phyloP scores from a whole-genome alignment of 2,113 vertebrate genomes.

The Sinosuthora webbiana region DNA sequence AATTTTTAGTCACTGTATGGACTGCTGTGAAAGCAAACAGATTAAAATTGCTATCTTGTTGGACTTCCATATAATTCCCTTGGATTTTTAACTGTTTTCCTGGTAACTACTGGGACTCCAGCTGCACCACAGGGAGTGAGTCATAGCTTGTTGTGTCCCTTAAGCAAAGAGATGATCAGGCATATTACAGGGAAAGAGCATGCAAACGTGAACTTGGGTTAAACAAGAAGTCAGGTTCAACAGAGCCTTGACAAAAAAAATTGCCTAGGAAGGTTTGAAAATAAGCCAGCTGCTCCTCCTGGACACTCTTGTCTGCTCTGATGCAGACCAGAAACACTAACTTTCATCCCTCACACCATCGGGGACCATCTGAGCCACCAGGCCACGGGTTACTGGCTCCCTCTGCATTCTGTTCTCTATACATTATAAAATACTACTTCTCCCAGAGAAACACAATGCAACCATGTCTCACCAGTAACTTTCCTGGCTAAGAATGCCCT shows the following conservation, averaged over 20 bases:
- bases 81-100: background rate
- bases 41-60: background rate
- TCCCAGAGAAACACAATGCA: background rate
- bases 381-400: background rate
- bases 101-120: background rate
- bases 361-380: background rate
- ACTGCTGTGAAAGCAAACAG: background rate
- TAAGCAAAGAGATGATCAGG: background rate
- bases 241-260: background rate
- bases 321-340: background rate
- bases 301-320: background rate
- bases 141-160: background rate
- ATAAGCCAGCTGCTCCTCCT: background rate
- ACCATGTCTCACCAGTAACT: background rate
- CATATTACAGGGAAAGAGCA: background rate
- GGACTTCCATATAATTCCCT: background rate
- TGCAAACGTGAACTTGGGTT: background rate
- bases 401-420: background rate
- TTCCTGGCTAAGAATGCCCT: background rate
- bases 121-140: background rate
- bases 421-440: background rate
- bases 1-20: background rate
- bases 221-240: background rate
- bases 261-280: background rate
- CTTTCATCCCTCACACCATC: accelerated